A percentile compares a stretch with the other conserved stretches of the same genome.
Conservation (phyloP, 2,888 invertebrate genomes). For the Pocota personata region DNA sequence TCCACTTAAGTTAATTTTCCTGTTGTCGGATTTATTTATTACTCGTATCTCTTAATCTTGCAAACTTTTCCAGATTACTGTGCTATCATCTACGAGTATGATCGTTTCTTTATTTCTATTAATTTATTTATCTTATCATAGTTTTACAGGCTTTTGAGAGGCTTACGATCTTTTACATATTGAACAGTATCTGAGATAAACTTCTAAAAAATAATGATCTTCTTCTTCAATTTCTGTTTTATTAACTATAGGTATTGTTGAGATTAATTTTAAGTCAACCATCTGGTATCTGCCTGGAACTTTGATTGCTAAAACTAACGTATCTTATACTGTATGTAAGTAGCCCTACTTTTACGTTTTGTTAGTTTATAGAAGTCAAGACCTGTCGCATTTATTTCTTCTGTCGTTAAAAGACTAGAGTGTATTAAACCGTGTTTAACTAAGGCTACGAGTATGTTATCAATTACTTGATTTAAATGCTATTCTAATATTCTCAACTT, state of each 20-base stretch:
- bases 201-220: neutral
- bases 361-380: no score
- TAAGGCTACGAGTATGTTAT: neutral
- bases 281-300: neutral
- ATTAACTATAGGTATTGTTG: neutral
- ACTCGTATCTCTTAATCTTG: neutral
- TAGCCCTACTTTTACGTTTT: neutral
- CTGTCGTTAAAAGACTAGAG: neutral
- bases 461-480: neutral
- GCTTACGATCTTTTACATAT: neutral
- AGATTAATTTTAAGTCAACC: neutral
- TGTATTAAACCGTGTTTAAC: constrained; percentile 7
- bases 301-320: neutral
- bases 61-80: neutral
- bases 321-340: neutral
- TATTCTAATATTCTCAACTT: constrained; percentile 7
- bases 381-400: constrained; percentile 9
- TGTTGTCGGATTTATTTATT: neutral
- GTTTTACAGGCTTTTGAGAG: neutral
- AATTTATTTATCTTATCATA: neutral
- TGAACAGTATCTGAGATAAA: neutral
- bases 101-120: constrained; percentile 3
- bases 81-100: constrained; percentile 7
- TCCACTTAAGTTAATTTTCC: neutral
- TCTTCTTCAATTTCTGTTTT: neutral